Conservation (phyloP, 2,113 vertebrate genomes). For the Neogobius melanostomus region DNA sequence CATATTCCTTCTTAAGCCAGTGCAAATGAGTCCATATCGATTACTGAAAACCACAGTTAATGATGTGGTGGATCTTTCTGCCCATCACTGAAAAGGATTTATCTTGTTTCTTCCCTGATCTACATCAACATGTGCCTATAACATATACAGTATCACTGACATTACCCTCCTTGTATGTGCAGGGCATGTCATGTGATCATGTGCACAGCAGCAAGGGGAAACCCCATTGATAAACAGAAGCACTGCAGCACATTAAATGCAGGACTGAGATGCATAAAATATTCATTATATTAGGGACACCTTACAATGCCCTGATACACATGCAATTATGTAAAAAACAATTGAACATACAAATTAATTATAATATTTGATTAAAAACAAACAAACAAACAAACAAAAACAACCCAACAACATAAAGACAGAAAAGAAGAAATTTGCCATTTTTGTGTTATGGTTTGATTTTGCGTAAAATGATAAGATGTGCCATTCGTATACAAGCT, state of each 20-base stretch:
- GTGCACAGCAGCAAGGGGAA: constrained; percentile 42
- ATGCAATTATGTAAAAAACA: background rate
- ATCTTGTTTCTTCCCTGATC: background rate
- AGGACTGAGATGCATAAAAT: background rate
- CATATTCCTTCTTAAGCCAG: constrained; percentile 18
- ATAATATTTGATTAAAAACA: background rate
- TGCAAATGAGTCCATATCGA: background rate
- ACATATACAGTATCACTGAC: constrained; percentile 8
- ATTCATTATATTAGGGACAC: constrained; percentile 37
- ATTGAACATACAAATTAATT: background rate
- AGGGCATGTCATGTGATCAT: constrained; percentile 52
- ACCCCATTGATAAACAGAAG: constrained; percentile 49
- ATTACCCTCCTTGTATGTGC: constrained; percentile 25
- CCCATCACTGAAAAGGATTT: background rate
- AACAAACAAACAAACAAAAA: background rate
- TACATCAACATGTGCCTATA: background rate
- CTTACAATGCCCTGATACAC: constrained; percentile 6
- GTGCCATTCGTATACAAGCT: background rate
- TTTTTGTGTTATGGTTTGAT: background rate
- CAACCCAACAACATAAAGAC: background rate
- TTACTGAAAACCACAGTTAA: background rate
- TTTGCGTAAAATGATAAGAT: background rate
- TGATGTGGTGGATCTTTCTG: background rate
- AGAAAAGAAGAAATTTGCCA: background rate
- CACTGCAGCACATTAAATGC: constrained; percentile 51